Evolutionary conservation across 2,888 invertebrate genomes (phyloP).

Genomic region (Margaritifera margaritifera): DNA sequence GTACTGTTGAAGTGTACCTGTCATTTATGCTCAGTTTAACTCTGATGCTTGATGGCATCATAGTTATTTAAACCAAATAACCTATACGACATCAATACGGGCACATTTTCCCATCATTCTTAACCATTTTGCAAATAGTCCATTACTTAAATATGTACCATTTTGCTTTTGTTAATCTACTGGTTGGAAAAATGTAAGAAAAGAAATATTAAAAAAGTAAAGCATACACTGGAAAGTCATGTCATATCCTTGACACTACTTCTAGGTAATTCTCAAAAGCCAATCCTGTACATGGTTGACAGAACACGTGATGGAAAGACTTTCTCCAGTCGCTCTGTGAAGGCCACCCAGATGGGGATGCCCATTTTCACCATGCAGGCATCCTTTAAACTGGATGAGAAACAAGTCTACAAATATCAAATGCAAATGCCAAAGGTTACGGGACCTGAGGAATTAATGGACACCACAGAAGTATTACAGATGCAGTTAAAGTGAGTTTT

Average conservation of each 20-base stretch:
- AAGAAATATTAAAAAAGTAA: too few species aligned
- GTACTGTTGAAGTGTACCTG: too few species aligned
- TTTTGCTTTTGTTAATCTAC: too few species aligned
- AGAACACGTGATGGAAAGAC: conserved; percentile 72
- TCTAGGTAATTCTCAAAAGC: conserved; percentile 59
- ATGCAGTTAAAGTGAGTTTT: conserved; percentile 49
- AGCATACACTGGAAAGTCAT: too few species aligned
- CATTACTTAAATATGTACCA: too few species aligned
- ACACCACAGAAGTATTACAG: conserved; percentile 46
- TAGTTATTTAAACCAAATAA: too few species aligned
- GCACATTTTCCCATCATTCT: too few species aligned
- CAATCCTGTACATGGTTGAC: conserved; percentile 73
- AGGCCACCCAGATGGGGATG: conserved; percentile 72
- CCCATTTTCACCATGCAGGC: conserved; percentile 71
- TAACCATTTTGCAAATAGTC: too few species aligned
- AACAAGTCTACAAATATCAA: conserved; percentile 67
- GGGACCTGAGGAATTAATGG: conserved; percentile 65
- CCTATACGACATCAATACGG: too few species aligned
- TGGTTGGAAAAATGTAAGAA: too few species aligned
- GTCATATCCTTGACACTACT: not conserved
- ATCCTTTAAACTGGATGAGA: conserved; percentile 67
- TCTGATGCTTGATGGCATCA: too few species aligned
- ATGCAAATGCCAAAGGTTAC: conserved; percentile 72
- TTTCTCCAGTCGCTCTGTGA: conserved; percentile 71
- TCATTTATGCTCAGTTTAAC: too few species aligned